Conservation (phyloP, 53 echinoderm and acorn worm species). For the Pentamera pediparva region DNA sequence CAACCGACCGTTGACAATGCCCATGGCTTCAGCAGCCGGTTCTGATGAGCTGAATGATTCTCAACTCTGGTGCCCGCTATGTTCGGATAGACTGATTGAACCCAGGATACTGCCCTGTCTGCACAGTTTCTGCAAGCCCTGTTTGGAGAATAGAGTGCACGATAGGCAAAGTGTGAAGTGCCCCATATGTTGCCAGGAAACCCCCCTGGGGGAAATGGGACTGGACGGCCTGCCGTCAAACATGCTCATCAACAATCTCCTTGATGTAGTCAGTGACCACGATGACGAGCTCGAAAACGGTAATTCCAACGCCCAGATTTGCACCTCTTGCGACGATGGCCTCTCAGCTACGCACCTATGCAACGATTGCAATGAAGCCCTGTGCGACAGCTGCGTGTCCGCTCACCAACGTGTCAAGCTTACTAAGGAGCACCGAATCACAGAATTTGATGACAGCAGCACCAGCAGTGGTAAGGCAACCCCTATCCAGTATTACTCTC, state of each 20-base stretch:
- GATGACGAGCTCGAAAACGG: slow-evolving; percentile 80
- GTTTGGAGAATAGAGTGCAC: slow-evolving; percentile 71
- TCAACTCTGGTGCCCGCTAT: slow-evolving; percentile 90
- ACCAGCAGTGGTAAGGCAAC: slow-evolving; percentile 43
- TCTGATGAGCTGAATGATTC: slow-evolving; percentile 72
- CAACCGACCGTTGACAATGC: too few species aligned
- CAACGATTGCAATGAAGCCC: slow-evolving; percentile 79
- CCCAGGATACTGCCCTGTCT: slow-evolving; percentile 82
- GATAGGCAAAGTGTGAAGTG: slow-evolving; percentile 84
- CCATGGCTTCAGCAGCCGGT: slow-evolving; percentile 55
- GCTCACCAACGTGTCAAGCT: slow-evolving; percentile 91
- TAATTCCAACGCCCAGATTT: slow-evolving; percentile 36
- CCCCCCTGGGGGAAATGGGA: slow-evolving; percentile 81
- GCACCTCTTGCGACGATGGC: slow-evolving; percentile 92
- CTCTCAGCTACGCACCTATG: slow-evolving; percentile 84
- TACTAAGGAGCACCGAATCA: slow-evolving; percentile 93
- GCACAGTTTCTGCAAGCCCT: slow-evolving; percentile 91
- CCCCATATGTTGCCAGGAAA: slow-evolving; percentile 88
- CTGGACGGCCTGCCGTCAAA: slow-evolving; percentile 85
- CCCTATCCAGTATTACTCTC: slow-evolving; percentile 36
- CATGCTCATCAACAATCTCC: slow-evolving; percentile 87
- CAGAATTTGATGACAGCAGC: slow-evolving; percentile 63
- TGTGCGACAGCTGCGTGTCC: slow-evolving; percentile 93
- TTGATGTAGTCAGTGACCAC: slow-evolving; percentile 90
- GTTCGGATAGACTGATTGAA: slow-evolving; percentile 86